These are phyloP conservation scores for Rutpela maculata DNA, from an alignment of 2,888 invertebrate genomes.

Conservation along the genomic window DNA sequence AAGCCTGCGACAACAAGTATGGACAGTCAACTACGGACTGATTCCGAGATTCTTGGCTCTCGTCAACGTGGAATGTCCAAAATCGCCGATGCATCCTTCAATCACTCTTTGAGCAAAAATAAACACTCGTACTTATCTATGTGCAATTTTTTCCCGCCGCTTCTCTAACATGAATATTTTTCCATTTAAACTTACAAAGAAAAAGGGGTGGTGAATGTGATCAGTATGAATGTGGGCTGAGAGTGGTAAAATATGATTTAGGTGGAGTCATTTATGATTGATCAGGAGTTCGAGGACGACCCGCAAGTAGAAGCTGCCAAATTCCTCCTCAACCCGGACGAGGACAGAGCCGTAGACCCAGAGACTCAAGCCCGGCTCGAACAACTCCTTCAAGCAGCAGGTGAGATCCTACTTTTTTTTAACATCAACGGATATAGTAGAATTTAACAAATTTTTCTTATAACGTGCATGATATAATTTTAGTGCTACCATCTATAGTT, in stretches of 20 bases:
- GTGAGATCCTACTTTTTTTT: conserved; percentile 70
- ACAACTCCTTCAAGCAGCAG: conserved; percentile 95
- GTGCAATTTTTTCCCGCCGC: background rate
- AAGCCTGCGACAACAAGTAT: no score
- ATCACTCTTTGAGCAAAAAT: no score
- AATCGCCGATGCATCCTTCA: no score
- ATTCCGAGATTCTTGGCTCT: no score
- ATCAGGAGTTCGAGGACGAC: conserved; percentile 81
- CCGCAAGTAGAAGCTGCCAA: conserved; percentile 79
- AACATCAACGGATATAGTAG: background rate
- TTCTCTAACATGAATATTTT: background rate
- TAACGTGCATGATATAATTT: no score
- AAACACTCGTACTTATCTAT: background rate
- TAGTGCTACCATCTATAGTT: no score
- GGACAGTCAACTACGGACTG: no score
- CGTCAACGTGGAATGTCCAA: no score
- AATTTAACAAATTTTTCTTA: no score
- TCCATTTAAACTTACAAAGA: background rate
- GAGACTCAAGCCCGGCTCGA: conserved; percentile 94
- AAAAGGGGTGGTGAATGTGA: conserved; percentile 31
- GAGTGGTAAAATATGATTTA: conserved; percentile 68
- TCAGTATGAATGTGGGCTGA: conserved; percentile 40
- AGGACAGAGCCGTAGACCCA: conserved; percentile 84
- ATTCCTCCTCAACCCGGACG: conserved; percentile 79
- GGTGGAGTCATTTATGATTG: conserved; percentile 85